Base-by-base conservation (phyloP, 2,888 invertebrate genomes). In the Acholoe squamosa region DNA sequence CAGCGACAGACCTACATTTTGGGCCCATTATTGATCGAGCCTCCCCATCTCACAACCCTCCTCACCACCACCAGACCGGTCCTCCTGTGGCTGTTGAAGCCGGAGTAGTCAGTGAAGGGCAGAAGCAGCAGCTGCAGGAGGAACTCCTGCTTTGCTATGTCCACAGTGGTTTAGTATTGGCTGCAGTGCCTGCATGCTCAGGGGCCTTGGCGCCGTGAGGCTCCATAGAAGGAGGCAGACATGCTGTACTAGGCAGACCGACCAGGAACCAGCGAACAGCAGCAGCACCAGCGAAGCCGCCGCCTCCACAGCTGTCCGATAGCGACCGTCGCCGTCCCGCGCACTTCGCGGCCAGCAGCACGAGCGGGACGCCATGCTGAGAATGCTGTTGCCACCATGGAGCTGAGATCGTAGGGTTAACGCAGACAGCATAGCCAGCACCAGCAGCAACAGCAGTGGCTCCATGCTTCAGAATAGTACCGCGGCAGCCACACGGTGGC, bases 371-470 rank as follows among this genome's bases (percentile, higher is more conserved):
- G 28, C 71, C 28, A 25, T 25, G 71, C 71, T 14, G 43, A 3
- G 61, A n/a, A 25, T 0, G 25, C 31, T 28, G 71, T 3, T 25
- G 3, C 71, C 28, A 7, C 71, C 71, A 43, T n/a, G 33, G 34
- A 31, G 84, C 33, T 22, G 43, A 43, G 33, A 19, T 52, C 86
- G 86, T n/a, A 86, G 86, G 86, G 86, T 86, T 86, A 86, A 86
- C 52, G 54, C 86, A 16, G n/a, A 1, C 86, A 86, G 54, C 86
- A 86, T 14, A 14, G 31, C 34, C 80, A 33, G 80, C 34, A 80
- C 22, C 34, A 33, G 34, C 80, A 80, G n/a, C 43, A 80, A 22
- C 43, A 43, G 33, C 86, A 52, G 25, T 71, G 25, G 71, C 76
- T 0, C 1, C 61, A 31, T 25, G 76, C 25, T 76, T 28, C 16